Evolutionary conservation across 2,797 vertebrate species (phyloP).

Genomic region (Gastrophryne carolinensis): DNA sequence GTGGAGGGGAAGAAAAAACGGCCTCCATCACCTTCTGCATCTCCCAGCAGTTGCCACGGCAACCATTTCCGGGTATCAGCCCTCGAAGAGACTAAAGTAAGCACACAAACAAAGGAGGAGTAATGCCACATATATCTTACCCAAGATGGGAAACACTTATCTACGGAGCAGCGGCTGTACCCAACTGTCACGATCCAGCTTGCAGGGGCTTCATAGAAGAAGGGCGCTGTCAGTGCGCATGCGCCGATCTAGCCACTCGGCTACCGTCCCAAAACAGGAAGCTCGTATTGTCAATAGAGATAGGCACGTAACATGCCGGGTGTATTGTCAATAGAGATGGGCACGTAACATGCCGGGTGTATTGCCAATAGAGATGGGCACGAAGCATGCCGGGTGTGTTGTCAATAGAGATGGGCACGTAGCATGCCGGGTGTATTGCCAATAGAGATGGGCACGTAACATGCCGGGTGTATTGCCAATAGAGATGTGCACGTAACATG

Average conservation of each 20-base stretch:
- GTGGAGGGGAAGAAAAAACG: background rate
- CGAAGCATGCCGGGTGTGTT: too few species aligned
- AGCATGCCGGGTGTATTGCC: too few species aligned
- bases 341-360: too few species aligned
- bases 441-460: too few species aligned
- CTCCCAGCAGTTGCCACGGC: conserved; percentile 40
- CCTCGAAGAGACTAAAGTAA: background rate
- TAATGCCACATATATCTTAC: background rate
- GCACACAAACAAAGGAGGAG: background rate
- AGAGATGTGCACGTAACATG: too few species aligned
- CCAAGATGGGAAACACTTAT: background rate
- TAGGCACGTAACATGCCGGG: too few species aligned
- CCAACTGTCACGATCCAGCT: background rate
- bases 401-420: too few species aligned
- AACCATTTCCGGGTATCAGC: conserved; percentile 1
- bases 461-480: too few species aligned
- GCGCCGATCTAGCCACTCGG: background rate
- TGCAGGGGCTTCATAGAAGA: background rate
- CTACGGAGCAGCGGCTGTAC: background rate
- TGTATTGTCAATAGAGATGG: too few species aligned
- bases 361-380: too few species aligned
- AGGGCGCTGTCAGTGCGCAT: background rate
- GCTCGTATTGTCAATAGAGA: background rate
- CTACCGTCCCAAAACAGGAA: conserved; percentile 16
- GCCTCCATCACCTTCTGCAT: conserved; percentile 2